Conservation (phyloP, 2,797 vertebrate genomes). For the Tangara arthus region DNA sequence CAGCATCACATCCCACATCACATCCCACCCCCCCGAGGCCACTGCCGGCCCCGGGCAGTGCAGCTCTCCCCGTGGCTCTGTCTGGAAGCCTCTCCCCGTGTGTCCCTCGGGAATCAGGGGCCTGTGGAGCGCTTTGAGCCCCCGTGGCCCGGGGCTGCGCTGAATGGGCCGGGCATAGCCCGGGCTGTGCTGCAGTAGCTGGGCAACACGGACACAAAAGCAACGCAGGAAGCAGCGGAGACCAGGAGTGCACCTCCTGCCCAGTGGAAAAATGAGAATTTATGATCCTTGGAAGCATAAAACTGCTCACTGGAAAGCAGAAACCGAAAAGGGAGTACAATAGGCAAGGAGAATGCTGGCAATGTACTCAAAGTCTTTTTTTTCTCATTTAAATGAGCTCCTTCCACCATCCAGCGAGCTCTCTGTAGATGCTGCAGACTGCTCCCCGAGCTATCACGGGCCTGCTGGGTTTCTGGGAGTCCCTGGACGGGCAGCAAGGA, state of each 20-base stretch:
- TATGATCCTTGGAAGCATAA: constrained; percentile 64
- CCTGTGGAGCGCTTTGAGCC: neutral
- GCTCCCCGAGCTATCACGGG: rapidly evolving
- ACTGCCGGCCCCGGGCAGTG: no score
- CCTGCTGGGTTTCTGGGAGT: neutral
- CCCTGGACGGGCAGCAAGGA: neutral
- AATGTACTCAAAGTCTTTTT: neutral
- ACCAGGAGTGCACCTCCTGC: constrained; percentile 38
- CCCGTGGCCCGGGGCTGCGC: neutral
- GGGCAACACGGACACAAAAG: constrained; percentile 61
- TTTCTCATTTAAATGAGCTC: constrained; percentile 50
- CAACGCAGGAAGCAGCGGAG: neutral
- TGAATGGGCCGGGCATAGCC: constrained; percentile 41
- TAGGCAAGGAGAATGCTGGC: constrained; percentile 47
- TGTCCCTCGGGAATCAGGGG: no score
- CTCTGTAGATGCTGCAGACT: neutral
- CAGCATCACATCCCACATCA: no score
- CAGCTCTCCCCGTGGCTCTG: no score
- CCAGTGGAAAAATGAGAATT: constrained; percentile 58
- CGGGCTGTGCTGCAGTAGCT: constrained; percentile 27
- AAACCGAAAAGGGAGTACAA: constrained; percentile 33
- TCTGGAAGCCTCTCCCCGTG: no score
- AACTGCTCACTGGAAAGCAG: constrained; percentile 38
- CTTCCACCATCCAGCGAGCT: neutral
- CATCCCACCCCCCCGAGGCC: no score